Percentiles rank a stretch among this genome's conserved stretches.
Conservation (phyloP, 2,797 vertebrate species). For the Myoxocephalus aenaeus region DNA sequence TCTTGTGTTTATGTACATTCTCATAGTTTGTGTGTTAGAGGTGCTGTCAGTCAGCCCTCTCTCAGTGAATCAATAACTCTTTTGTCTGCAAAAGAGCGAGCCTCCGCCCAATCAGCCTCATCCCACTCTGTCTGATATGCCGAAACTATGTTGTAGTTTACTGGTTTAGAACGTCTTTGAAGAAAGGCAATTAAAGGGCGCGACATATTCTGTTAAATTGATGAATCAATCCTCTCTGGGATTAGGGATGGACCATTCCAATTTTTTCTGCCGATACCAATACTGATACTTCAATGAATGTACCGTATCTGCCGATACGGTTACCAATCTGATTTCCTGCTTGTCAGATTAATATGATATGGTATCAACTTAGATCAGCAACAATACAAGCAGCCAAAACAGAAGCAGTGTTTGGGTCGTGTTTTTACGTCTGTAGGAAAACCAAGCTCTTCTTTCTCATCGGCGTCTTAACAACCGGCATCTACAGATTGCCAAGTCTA, state of each 20-base stretch:
- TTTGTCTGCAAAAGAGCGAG: slow-evolving; percentile 60
- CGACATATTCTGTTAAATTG: not conserved
- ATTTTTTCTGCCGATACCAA: not conserved
- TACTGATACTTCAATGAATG: not conserved
- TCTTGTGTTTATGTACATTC: slow-evolving; percentile 14
- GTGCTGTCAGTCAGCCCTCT: slow-evolving; percentile 45
- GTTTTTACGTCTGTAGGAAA: not conserved
- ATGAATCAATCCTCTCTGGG: not conserved
- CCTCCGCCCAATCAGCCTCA: slow-evolving; percentile 33
- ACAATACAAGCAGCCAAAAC: not conserved
- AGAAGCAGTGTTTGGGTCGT: not conserved
- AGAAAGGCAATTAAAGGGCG: not conserved
- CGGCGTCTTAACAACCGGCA: not conserved
- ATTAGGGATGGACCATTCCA: not conserved
- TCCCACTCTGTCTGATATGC: slow-evolving; percentile 27
- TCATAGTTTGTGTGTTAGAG: slow-evolving; percentile 31
- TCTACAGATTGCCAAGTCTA: not conserved
- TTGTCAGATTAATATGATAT: not conserved
- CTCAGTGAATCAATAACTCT: slow-evolving; percentile 59
- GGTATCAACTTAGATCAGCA: not conserved
- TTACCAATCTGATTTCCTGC: not conserved
- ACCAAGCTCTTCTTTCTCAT: not conserved
- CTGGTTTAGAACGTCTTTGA: not conserved
- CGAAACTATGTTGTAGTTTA: not conserved
- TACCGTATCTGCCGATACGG: not conserved